phyloP scores from a whole-genome alignment of 2,888 invertebrate genomes.

The Bellardia bayeri region DNA sequence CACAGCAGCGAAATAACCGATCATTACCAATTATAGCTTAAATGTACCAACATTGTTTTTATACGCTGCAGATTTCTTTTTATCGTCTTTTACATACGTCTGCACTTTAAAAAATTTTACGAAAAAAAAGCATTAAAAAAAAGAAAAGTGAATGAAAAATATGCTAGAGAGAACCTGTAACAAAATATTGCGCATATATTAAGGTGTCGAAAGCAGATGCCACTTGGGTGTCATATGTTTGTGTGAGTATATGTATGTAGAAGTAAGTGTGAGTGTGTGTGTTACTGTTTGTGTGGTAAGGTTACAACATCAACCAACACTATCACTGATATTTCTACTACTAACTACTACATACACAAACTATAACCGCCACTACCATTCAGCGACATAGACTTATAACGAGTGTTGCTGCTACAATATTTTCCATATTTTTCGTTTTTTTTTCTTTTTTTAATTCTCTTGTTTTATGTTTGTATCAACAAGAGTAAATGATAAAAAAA shows the following conservation, averaged over 20 bases:
- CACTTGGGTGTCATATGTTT: constrained; percentile 62
- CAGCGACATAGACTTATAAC: constrained; percentile 22
- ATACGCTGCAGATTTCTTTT: background rate
- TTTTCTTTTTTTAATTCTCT: constrained; percentile 25
- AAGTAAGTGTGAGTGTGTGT: background rate
- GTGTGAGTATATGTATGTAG: background rate
- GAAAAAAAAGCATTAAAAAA: background rate
- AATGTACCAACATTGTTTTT: constrained; percentile 35
- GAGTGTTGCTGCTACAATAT: constrained; percentile 46
- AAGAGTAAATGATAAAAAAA: constrained; percentile 44
- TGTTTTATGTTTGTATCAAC: constrained; percentile 51
- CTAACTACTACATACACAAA: constrained; percentile 4
- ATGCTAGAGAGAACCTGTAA: constrained; percentile 42
- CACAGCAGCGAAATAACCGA: constrained; percentile 5
- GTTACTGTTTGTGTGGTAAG: constrained; percentile 44
- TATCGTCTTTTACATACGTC: background rate
- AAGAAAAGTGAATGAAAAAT: constrained; percentile 32
- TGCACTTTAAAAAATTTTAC: constrained; percentile 49
- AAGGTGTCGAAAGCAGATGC: constrained; percentile 73
- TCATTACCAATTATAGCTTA: constrained; percentile 44
- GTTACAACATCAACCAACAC: constrained; percentile 51
- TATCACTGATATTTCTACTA: constrained; percentile 36
- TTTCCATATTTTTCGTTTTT: constrained; percentile 43
- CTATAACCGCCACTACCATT: constrained; percentile 17
- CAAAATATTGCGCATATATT: constrained; percentile 69